These are phyloP conservation scores for Equus przewalskii DNA, from an alignment of 2,113 vertebrate species.

Conservation along the genomic window DNA sequence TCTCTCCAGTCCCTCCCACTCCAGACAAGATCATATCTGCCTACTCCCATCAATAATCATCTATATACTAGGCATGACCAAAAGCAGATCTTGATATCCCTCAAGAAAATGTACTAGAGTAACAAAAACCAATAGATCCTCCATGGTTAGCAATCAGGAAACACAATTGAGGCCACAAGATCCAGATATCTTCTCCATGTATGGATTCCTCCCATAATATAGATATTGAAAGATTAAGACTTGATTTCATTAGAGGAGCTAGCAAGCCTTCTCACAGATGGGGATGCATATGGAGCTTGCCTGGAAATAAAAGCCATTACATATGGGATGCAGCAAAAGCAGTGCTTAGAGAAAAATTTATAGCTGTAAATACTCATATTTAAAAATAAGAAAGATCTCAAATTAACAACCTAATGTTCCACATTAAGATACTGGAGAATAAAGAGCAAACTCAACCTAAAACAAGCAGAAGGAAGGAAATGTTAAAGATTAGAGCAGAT, in stretches of 20 bases:
- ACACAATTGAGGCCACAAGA: neutral
- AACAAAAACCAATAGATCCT: neutral
- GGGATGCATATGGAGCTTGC: neutral
- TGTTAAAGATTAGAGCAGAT: neutral
- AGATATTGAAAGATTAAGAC: neutral
- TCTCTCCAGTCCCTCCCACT: neutral
- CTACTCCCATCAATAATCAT: neutral
- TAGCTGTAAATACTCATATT: neutral
- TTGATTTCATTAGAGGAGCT: neutral
- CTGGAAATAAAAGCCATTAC: neutral
- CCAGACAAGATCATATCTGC: neutral
- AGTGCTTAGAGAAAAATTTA: neutral
- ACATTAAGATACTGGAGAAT: neutral
- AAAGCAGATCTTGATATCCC: neutral
- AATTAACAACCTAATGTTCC: neutral
- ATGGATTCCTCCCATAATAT: neutral
- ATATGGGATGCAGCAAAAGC: neutral
- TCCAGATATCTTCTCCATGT: neutral
- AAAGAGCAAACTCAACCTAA: neutral
- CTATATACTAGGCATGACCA: neutral
- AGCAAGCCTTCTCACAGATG: neutral
- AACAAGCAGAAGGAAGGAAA: neutral
- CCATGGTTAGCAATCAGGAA: neutral
- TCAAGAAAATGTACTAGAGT: neutral
- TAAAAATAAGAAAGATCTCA: constrained; percentile 7